phyloP scores from a whole-genome alignment of 2,113 vertebrate species.

The Notothenia rossii region DNA sequence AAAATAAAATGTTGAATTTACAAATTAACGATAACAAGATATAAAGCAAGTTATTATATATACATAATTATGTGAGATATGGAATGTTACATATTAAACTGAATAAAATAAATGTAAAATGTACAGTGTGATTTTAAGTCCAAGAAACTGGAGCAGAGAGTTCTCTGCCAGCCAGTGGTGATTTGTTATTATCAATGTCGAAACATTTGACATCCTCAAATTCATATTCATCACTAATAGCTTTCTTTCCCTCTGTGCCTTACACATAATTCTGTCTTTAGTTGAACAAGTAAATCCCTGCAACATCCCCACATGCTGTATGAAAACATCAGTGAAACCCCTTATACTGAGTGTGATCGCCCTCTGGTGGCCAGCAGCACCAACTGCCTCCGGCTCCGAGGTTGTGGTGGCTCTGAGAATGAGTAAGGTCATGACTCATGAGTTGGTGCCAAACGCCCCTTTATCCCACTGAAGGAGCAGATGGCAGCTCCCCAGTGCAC shows the following conservation, averaged over 20 bases:
- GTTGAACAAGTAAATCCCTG: too few species aligned
- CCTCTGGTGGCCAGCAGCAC: conserved; percentile 50
- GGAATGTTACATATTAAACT: too few species aligned
- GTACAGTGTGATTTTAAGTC: too few species aligned
- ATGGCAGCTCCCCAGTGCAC: conserved; percentile 74
- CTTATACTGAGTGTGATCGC: conserved; percentile 57
- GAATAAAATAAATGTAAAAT: too few species aligned
- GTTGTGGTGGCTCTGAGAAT: conserved; percentile 25
- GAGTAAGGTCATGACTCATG: conserved; percentile 67
- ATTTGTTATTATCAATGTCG: neutral
- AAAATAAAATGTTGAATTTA: too few species aligned
- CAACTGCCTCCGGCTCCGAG: conserved; percentile 47
- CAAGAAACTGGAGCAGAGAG: too few species aligned
- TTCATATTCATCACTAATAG: neutral
- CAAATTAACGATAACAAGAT: too few species aligned
- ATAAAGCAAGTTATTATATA: too few species aligned
- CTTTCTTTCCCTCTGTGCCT: neutral
- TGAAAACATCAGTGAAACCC: conserved; percentile 14
- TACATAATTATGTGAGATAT: too few species aligned
- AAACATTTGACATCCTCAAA: neutral
- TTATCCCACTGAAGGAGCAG: conserved; percentile 70
- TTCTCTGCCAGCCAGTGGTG: too few species aligned
- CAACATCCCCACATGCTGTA: conserved; percentile 2
- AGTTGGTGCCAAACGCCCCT: conserved; percentile 66
- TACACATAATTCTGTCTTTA: neutral